Base-by-base conservation (phyloP, 92 coral and sea anemone genomes). In the Epizoanthus stellaris region DNA sequence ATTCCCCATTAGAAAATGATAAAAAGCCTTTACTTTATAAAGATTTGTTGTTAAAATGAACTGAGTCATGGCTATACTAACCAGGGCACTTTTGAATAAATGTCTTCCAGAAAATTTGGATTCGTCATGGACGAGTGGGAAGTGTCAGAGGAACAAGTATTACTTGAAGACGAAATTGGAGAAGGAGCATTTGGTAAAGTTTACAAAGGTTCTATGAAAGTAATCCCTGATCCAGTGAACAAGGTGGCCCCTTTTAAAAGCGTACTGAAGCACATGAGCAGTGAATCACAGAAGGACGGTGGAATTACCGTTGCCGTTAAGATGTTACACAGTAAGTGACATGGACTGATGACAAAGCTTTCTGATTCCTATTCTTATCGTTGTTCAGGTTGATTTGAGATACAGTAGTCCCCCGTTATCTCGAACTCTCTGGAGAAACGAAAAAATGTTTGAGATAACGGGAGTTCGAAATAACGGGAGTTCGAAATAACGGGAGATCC, bases 171-270 rank as follows among this genome's bases (percentile, higher is more conserved):
- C 42, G 92, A 87, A 69, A 67, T 94, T 16, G 98, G 93, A 4
- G 95, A 94, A 76, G 98, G 98, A 23, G 98, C 98, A 21, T 94
- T 94, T 77, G 98, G 98, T n/a, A 94, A 89, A 84, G 98, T 94
- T 42, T 91, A 76, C 82, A 91, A 85, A 53, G 98, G 89, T 43
- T 75, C 67, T 45, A 79, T 94, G 3, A 75, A 64, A 15, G 85
- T 73, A 80, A 81, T 69, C 4, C 89, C 91, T 4, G 79, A 74
- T 10, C 77, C 82, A 3, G 81, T 60, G 20, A 76, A 59, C 62
- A 76, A 76, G 10, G 81, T 76, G 11, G 68, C 66, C 7, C 81
- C 81, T 10, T 76, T 76, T 8, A 76, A 19, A 12, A 76, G 67
- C 15, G 36, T 76, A 11, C 10, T 76, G 42, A 76, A 76, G 67